Evolutionary conservation across 2,113 vertebrate genomes (phyloP), one percentile per base, ranked within the genome.

Genomic region (Smithornis capensis): DNA sequence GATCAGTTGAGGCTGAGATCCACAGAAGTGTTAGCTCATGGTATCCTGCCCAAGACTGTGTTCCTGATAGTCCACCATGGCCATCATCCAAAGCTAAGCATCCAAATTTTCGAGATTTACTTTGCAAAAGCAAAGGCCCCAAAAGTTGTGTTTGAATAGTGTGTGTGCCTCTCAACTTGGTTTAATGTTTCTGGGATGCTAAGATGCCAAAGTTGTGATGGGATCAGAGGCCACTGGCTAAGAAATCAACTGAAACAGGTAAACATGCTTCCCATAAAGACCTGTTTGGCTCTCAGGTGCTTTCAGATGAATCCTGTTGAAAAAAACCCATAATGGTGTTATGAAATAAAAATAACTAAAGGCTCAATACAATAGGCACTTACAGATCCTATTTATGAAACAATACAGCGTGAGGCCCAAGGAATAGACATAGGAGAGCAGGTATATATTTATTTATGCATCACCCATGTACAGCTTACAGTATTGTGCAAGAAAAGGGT

Each of bases 281-380:
- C 49, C 21, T 91, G 35, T 35, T 40, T 4, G 1, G 25, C 23
- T 74, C 28, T 69, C 62, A 73, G 52, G 40, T 23, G 47, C n/a
- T 90, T n/a, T 50, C 25, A 71, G 71, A 64, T 25, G 1, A 90
- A 65, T 29, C 40, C 19, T 31, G 19, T 8, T 74, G 11, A 33
- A 68, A 71, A 60, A 64, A 18, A 4, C 5, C 4, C 17, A 16
- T 2, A 2, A 27, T 47, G 10, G 18, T 10, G 22, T 85, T 94
- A 73, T 23, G 21, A 94, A 94, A 95, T 28, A 60, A 94, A 94
- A 92, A 79, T 69, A 89, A 71, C 31, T 22, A 42, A 87, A 56
- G n/a, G 38, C 33, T 92, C 42, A 55, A 33, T 55, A 44, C 24
- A 94, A 44, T 28, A 77, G 55, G 35, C 25, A 62, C 45, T 77